Evolutionary conservation across 2,888 invertebrate species (phyloP), one percentile per base, ranked within the genome.

Genomic region (Hirtodrosophila confusa): DNA sequence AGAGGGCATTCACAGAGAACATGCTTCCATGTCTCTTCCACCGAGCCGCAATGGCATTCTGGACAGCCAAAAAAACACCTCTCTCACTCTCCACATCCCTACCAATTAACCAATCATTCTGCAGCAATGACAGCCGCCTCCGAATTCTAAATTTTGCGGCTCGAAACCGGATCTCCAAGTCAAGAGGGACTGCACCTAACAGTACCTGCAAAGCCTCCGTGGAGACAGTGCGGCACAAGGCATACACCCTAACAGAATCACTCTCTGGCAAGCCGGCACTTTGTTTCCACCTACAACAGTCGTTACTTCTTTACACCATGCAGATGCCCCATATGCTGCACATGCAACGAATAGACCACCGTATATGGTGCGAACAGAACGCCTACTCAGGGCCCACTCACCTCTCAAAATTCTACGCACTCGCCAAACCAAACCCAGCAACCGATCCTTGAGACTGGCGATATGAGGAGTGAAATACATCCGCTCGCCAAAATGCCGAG

Each of bases 341-440:
- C n/a, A 37, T 33, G 23, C 41, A n/a, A n/a, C n/a, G n/a, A n/a
- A n/a, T n/a, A n/a, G n/a, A n/a, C n/a, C 45, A 3, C 6, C 6
- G 9, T 61, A 65, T 31, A 54, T 54, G 12, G 27, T 35, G 10
- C 23, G 43, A 0, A 44, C 39, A 17, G 48, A 48, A 1, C 23
- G 35, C 23, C 47, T 64, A 37, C 39, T 62, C 3, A 50, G 55
- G 8, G 53, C 47, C 54, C 48, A 53, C 0, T 65, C 63, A 63
- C 8, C 50, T 8, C 50, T 31, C 17, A 60, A 49, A 61, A 61
- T 45, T 8, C 65, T 43, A 3, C 48, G 49, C 27, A 54, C 49
- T 27, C 39, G 55, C 11, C 37, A 48, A 39, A 65, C 53, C 48
- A 61, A 9, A 7, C 40, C 44, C 0, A 45, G 8, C 27, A 65